phyloP scores from a whole-genome alignment of 2,797 vertebrate genomes.

The Mallotus villosus region DNA sequence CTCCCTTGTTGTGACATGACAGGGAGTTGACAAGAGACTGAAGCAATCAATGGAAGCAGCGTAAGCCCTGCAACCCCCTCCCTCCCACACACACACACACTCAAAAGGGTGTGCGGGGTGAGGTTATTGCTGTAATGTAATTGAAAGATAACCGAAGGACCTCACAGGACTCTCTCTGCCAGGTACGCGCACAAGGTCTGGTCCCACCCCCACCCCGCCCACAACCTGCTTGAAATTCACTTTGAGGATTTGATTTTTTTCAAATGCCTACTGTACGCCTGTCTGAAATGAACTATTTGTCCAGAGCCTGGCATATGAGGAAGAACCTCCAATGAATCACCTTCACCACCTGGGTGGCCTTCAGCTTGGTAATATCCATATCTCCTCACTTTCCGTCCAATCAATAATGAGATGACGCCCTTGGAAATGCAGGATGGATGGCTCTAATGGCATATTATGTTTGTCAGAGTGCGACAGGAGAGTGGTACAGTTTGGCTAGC shows the following conservation, averaged over 20 bases:
- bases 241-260: constrained; percentile 67
- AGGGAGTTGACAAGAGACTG: background rate
- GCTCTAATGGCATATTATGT: constrained; percentile 62
- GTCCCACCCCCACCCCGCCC: constrained; percentile 27
- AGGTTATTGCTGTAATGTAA: constrained; percentile 37
- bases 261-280: constrained; percentile 64
- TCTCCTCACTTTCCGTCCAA: constrained; percentile 69
- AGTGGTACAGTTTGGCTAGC: constrained; percentile 2
- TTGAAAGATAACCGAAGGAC: constrained; percentile 62
- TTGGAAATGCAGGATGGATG: constrained; percentile 68
- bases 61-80: background rate
- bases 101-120: constrained; percentile 37
- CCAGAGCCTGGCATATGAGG: constrained; percentile 65
- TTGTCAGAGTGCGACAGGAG: constrained; percentile 50
- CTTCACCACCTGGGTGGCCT: constrained; percentile 64
- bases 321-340: constrained; percentile 70
- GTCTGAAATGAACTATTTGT: constrained; percentile 72
- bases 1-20: too few relatives aligned
- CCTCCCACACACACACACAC: background rate
- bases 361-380: constrained; percentile 70
- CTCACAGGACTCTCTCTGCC: constrained; percentile 36
- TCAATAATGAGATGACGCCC: constrained; percentile 72
- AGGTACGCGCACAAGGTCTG: constrained; percentile 37
- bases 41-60: constrained; percentile 32
- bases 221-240: constrained; percentile 64